Percentiles rank a stretch among this genome's conserved stretches.
These are phyloP conservation scores for Ectropis crepuscularia DNA, from an alignment of 2,888 invertebrate genomes.

Conservation along the genomic window DNA sequence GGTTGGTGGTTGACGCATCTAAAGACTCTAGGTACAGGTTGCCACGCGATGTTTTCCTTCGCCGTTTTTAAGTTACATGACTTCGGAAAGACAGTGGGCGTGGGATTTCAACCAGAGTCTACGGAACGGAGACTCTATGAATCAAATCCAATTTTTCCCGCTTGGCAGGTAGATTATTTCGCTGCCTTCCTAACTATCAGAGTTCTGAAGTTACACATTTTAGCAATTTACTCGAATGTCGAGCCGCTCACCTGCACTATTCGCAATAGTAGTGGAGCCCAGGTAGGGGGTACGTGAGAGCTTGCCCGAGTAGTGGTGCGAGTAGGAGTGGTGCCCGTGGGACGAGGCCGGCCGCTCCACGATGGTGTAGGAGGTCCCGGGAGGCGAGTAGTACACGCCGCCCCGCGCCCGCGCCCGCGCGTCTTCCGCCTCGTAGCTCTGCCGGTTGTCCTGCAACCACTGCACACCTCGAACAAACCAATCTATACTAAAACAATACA, in stretches of 20 bases:
- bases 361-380: slow-evolving; percentile 95
- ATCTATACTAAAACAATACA: no score
- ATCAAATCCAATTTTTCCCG: no score
- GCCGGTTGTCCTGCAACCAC: slow-evolving; percentile 80
- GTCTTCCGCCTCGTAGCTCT: slow-evolving; percentile 81
- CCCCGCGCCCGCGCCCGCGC: slow-evolving; percentile 85
- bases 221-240: background rate
- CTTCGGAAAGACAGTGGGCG: no score
- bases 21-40: no score
- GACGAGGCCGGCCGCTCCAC: slow-evolving; percentile 91
- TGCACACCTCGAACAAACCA: slow-evolving; percentile 53
- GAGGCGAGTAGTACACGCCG: slow-evolving; percentile 93
- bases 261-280: slow-evolving; percentile 87
- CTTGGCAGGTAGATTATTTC: no score
- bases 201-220: no score
- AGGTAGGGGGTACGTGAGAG: slow-evolving; percentile 87
- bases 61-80: no score
- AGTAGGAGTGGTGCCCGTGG: slow-evolving; percentile 87
- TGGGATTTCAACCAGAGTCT: no score
- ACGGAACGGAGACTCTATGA: no score
- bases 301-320: slow-evolving; percentile 83
- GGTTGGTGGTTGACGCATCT: no score
- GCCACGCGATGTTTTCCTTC: no score
- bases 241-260: slow-evolving; percentile 64
- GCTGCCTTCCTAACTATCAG: no score